A percentile compares a stretch with the other conserved stretches of the same genome.
These are phyloP conservation scores for Percina caprodes DNA, from an alignment of 2,113 vertebrate genomes.

Conservation along the genomic window DNA sequence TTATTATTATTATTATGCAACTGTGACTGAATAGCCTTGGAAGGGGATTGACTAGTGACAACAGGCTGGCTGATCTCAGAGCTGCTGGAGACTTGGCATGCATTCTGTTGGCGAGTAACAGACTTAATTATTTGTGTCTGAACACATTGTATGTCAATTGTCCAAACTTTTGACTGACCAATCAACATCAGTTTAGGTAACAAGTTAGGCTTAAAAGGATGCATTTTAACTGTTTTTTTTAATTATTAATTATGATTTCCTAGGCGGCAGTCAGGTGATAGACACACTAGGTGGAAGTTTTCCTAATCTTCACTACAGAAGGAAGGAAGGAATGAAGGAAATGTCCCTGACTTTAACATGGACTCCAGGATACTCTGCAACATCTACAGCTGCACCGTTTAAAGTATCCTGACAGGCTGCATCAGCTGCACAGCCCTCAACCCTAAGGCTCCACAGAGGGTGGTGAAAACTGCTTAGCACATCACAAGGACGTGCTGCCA, in stretches of 20 bases:
- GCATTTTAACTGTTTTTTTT: neutral
- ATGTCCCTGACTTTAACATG: neutral
- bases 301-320: neutral
- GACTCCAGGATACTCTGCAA: neutral
- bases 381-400: neutral
- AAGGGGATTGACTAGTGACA: slow-evolving; percentile 22
- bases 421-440: neutral
- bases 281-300: neutral
- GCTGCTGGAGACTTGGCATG: slow-evolving; percentile 41
- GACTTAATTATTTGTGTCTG: slow-evolving; percentile 8
- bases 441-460: neutral
- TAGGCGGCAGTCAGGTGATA: neutral
- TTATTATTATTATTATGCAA: neutral
- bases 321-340: neutral
- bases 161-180: neutral
- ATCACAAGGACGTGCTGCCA: neutral
- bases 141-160: neutral
- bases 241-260: neutral
- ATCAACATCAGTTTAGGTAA: neutral
- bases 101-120: slow-evolving; percentile 1
- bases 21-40: slow-evolving; percentile 17
- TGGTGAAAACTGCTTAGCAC: neutral
- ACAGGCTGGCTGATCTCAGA: slow-evolving; percentile 46
- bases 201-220: neutral
- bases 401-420: neutral